Evolutionary conservation across 1,140 invertebrate genomes (phyloP), one percentile per base, ranked within the genome.

Genomic region (Anastatus disparis): DNA sequence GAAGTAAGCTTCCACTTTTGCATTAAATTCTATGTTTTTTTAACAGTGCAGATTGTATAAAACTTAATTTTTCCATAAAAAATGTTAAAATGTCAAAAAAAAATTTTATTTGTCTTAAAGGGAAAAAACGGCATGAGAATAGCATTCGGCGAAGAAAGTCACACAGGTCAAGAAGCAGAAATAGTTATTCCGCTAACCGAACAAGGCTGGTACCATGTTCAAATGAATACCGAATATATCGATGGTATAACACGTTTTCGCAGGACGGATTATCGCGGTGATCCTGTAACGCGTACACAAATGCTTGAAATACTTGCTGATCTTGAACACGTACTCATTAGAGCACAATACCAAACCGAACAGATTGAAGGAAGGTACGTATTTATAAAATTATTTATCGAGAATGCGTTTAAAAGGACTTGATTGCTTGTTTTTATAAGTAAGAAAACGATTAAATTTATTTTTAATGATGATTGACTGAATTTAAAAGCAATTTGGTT

Each of bases 321-420:
- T 74, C 77, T 99, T 0, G 90, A 92, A 70, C 86, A 92, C 29
- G 77, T 99, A 15, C 87, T 99, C 75, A 89, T 99, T 26, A 88
- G 96, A 62, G 96, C 95, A 0, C 94, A 95, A 63, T 99, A 93
- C 83, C 95, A 98, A 81, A 94, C 94, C 0, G 95, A 97, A 81
- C 97, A 99, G 86, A 92, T 95, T 68, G 95, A 97, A 86, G 94
- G 92, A 42, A 89, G 87, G 90, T 91, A 75, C 78, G 56, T 40
- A 20, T 17, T 15, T 13, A 15, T 44, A 17, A 44, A n/a, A n/a
- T n/a, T n/a, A n/a, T n/a, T n/a, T n/a, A n/a, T n/a, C n/a, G n/a
- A n/a, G n/a, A n/a, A n/a, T n/a, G n/a, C n/a, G n/a, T n/a, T n/a
- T n/a, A n/a, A n/a, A n/a, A n/a, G n/a, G n/a, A n/a, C n/a, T n/a